Evolutionary conservation across 1,140 invertebrate genomes (phyloP).

Genomic region (Drosophila tsacasi): DNA sequence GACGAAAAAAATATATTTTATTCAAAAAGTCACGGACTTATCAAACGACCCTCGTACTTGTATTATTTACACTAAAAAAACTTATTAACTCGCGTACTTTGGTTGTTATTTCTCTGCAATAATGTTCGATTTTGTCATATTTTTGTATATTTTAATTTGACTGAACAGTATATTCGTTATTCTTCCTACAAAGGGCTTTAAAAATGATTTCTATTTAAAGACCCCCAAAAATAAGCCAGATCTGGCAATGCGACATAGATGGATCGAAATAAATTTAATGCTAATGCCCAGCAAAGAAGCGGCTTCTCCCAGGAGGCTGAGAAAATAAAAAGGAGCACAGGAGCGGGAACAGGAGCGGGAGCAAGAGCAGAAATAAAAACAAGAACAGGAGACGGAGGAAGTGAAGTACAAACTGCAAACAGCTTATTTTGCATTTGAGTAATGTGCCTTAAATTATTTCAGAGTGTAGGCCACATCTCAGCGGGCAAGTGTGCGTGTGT

Average conservation of each 20-base stretch:
- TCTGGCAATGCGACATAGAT: slow-evolving; percentile 32
- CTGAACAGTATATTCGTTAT: background rate
- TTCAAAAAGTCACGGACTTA: too few species aligned
- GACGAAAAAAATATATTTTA: too few species aligned
- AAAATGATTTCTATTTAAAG: slow-evolving; percentile 7
- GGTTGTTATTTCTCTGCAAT: too few species aligned
- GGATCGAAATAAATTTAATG: slow-evolving; percentile 69
- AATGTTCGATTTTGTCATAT: background rate
- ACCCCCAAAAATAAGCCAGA: slow-evolving; percentile 6
- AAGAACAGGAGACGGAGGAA: background rate
- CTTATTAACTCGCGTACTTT: too few species aligned
- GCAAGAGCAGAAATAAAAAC: too few species aligned
- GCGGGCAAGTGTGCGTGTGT: slow-evolving; percentile 9
- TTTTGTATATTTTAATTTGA: too few species aligned
- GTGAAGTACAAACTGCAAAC: slow-evolving; percentile 36
- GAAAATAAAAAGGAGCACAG: slow-evolving; percentile 1
- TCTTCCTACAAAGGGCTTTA: background rate
- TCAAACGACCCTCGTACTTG: too few species aligned
- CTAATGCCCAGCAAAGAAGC: slow-evolving; percentile 48
- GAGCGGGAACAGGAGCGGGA: background rate
- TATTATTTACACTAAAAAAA: too few species aligned
- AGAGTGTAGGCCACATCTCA: slow-evolving; percentile 50
- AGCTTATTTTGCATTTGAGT: slow-evolving; percentile 76
- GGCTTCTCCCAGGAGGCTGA: slow-evolving; percentile 29
- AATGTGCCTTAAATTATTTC: slow-evolving; percentile 71